Conservation (phyloP, 2,888 invertebrate species). For the Tetropium fuscum region DNA sequence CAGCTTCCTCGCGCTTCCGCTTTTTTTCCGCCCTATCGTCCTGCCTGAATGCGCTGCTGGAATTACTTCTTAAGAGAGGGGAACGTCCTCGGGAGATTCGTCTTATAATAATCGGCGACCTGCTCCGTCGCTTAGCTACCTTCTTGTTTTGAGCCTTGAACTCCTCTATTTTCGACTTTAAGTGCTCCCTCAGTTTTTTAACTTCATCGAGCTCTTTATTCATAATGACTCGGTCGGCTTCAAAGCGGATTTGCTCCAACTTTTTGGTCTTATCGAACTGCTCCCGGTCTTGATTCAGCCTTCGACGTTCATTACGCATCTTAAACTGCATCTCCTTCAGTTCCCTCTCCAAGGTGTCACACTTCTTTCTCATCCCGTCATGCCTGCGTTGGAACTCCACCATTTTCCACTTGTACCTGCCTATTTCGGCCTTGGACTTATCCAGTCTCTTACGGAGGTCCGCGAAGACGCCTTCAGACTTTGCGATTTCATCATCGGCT, state of each 20-base stretch:
- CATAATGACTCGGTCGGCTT: conserved; percentile 43
- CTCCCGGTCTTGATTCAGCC: conserved; percentile 46
- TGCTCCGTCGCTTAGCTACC: conserved; percentile 23
- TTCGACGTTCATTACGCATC: conserved; percentile 44
- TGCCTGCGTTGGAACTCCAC: conserved; percentile 33
- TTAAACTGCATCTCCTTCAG: conserved; percentile 45
- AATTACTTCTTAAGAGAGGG: not conserved
- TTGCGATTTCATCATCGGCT: conserved; percentile 27
- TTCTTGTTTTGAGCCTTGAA: conserved; percentile 29
- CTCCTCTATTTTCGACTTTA: conserved; percentile 49
- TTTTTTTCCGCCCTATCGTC: conserved; percentile 28
- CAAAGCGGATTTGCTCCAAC: conserved; percentile 41
- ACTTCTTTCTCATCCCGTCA: conserved; percentile 35
- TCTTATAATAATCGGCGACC: conserved; percentile 22
- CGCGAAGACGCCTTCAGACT: conserved; percentile 18
- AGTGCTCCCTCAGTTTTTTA: conserved; percentile 48
- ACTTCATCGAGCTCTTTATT: conserved; percentile 51
- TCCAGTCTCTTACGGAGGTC: conserved; percentile 28
- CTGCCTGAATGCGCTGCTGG: conserved; percentile 17
- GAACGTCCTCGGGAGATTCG: conserved; percentile 7
- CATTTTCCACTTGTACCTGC: conserved; percentile 31
- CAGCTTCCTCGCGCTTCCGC: conserved; percentile 20
- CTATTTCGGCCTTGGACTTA: conserved; percentile 27
- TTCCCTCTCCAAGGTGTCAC: conserved; percentile 39
- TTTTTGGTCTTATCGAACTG: conserved; percentile 46